phyloP scores from a whole-genome alignment of 2,113 vertebrate species.

The Egretta garzetta region DNA sequence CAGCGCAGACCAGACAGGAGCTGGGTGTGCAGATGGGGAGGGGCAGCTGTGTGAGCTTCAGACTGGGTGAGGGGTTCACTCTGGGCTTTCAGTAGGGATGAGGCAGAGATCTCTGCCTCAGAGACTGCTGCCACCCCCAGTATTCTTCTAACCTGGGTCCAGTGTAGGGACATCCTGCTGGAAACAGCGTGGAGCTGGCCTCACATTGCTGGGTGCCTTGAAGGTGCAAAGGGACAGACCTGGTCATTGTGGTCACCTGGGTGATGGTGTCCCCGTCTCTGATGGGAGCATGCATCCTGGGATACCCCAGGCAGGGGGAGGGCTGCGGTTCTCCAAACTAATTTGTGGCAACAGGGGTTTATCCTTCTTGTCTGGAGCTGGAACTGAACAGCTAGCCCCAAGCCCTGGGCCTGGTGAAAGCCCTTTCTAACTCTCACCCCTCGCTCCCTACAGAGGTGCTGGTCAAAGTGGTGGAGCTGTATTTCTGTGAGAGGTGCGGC shows the following conservation, averaged over 20 bases:
- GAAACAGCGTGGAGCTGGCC: neutral
- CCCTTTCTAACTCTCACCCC: neutral
- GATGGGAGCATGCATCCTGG: neutral
- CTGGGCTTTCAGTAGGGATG: neutral
- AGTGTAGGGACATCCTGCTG: neutral
- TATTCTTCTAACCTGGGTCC: accelerated
- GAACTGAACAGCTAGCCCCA: neutral
- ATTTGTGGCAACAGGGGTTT: neutral
- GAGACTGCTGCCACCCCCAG: neutral
- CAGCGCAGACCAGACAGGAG: neutral
- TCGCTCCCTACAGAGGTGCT: conserved; percentile 71
- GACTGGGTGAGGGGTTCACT: accelerated
- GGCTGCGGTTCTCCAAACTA: neutral
- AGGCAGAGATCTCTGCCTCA: neutral
- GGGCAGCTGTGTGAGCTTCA: neutral
- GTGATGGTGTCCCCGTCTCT: neutral
- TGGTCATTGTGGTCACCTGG: accelerated
- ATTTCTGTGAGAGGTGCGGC: conserved; percentile 74
- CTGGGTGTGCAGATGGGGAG: neutral
- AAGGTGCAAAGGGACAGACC: neutral
- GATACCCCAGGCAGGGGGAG: neutral
- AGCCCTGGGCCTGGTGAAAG: neutral
- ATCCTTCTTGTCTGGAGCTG: neutral
- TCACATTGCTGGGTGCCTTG: neutral
- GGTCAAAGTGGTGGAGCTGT: conserved; percentile 76